phyloP scores from a whole-genome alignment of 2,888 invertebrate species.

The Pocota personata region DNA sequence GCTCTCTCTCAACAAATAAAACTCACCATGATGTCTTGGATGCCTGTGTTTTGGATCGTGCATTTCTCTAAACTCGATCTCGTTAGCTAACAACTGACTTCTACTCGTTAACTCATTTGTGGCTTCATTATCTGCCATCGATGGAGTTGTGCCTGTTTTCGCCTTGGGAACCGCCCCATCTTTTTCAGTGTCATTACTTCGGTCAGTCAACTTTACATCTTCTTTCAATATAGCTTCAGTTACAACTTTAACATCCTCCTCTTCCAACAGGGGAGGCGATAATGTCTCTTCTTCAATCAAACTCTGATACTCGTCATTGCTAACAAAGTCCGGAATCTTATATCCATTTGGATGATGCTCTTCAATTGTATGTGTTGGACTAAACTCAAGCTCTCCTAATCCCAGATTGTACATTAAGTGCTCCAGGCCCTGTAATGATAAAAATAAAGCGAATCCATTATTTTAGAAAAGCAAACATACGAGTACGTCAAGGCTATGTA shows the following conservation, averaged over 20 bases:
- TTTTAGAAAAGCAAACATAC: neutral
- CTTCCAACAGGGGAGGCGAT: slow-evolving; percentile 64
- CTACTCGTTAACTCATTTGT: slow-evolving; percentile 15
- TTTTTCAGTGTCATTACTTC: neutral
- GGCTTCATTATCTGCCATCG: slow-evolving; percentile 3
- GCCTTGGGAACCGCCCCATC: no score
- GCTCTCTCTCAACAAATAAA: neutral
- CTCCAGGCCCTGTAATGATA: slow-evolving; percentile 85
- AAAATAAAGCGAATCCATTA: neutral
- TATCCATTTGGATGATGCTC: slow-evolving; percentile 80
- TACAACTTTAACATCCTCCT: slow-evolving; percentile 72
- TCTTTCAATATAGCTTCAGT: neutral
- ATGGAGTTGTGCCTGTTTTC: neutral
- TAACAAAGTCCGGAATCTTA: slow-evolving; percentile 69
- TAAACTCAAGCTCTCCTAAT: slow-evolving; percentile 86
- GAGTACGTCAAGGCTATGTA: neutral
- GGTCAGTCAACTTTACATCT: neutral
- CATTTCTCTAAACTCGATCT: slow-evolving; percentile 79
- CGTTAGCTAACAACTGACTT: neutral
- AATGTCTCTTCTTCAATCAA: slow-evolving; percentile 75
- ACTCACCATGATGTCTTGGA: slow-evolving; percentile 81
- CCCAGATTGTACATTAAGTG: slow-evolving; percentile 87
- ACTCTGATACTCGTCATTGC: slow-evolving; percentile 65
- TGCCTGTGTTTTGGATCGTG: slow-evolving; percentile 82
- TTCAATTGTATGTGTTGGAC: slow-evolving; percentile 80